Evolutionary conservation across 2,888 invertebrate species (phyloP).

Genomic region (Aromia moschata): DNA sequence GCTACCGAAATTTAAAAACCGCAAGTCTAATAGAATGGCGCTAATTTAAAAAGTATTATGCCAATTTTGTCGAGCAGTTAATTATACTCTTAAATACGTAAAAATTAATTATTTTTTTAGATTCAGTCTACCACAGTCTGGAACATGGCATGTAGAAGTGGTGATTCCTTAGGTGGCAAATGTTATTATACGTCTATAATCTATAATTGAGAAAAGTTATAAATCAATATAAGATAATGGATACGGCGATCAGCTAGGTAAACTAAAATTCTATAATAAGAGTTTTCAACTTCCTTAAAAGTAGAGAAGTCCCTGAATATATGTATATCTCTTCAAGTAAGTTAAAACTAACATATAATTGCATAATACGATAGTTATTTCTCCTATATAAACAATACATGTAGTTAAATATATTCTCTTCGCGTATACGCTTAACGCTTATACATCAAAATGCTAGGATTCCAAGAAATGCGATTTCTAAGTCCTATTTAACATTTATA

Average conservation of each 20-base stretch:
- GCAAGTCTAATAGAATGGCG: too few relatives aligned
- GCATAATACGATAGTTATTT: neutral
- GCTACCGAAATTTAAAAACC: too few relatives aligned
- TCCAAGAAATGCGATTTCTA: constrained; percentile 1
- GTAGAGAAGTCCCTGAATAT: neutral
- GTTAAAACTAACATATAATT: neutral
- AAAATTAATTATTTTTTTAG: too few relatives aligned
- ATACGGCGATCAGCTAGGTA: neutral
- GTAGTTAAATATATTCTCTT: neutral
- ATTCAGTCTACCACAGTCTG: too few relatives aligned
- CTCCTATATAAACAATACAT: neutral
- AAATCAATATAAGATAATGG: neutral
- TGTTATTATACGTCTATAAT: too few relatives aligned
- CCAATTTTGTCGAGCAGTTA: too few relatives aligned
- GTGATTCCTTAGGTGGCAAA: too few relatives aligned
- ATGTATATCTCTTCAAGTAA: too few relatives aligned
- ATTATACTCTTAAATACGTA: too few relatives aligned
- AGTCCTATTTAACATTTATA: constrained; percentile 7
- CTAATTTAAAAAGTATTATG: too few relatives aligned
- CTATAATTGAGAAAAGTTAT: neutral
- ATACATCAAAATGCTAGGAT: neutral
- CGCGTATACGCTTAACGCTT: neutral
- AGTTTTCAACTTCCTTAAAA: neutral
- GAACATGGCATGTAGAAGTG: too few relatives aligned
- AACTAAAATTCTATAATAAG: neutral